These are phyloP conservation scores for Hyaena hyaena DNA, from an alignment of 2,113 vertebrate species.

Conservation along the genomic window DNA sequence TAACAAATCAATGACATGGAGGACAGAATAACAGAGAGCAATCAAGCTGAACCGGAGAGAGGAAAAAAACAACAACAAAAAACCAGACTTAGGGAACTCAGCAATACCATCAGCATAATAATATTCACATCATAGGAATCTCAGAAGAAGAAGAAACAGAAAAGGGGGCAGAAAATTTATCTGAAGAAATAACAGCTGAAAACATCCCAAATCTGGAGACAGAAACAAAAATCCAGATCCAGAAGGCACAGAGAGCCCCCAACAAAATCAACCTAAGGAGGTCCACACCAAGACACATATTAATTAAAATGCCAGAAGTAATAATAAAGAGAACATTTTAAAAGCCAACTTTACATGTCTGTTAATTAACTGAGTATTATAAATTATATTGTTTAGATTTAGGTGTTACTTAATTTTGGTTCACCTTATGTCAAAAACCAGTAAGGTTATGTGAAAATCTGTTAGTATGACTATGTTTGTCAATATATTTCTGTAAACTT, in stretches of 20 bases:
- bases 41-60: neutral
- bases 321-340: neutral
- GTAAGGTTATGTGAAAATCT: neutral
- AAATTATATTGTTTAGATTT: neutral
- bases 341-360: neutral
- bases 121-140: neutral
- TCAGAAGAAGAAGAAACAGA: neutral
- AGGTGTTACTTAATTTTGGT: neutral
- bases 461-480: neutral
- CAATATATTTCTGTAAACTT: neutral
- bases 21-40: neutral
- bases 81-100: neutral
- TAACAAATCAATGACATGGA: neutral
- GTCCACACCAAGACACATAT: neutral
- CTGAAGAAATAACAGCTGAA: neutral
- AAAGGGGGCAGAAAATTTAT: neutral
- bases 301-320: neutral
- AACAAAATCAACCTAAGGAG: neutral
- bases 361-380: neutral
- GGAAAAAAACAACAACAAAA: neutral
- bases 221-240: neutral
- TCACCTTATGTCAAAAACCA: neutral
- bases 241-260: neutral
- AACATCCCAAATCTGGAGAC: neutral
- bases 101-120: neutral